Evolutionary conservation across 1,140 invertebrate genomes (phyloP).

Genomic region (Nasonia vitripennis): DNA sequence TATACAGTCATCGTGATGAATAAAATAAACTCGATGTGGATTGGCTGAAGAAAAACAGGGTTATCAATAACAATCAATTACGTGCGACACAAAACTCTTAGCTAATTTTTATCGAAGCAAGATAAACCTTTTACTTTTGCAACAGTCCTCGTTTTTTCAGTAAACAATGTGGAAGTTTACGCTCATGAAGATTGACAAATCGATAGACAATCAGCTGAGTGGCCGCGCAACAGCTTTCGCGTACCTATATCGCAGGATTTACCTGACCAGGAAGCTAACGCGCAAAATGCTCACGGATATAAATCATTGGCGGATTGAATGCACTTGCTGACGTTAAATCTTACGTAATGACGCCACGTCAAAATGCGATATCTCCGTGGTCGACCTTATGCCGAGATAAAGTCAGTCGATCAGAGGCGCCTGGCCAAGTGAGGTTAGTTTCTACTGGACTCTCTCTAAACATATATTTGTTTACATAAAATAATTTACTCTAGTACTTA

Average conservation of each 20-base stretch:
- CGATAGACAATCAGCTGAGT: not conserved
- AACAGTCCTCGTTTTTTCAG: not conserved
- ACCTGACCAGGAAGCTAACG: not conserved
- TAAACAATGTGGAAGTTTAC: not conserved
- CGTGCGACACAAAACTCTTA: too few relatives aligned
- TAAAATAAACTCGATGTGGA: too few relatives aligned
- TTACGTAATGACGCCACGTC: conserved; percentile 49
- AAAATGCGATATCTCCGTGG: conserved; percentile 40
- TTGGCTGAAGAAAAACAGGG: too few relatives aligned
- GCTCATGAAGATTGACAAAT: not conserved
- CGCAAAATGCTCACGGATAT: not conserved
- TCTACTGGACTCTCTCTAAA: not conserved
- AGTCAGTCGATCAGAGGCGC: not conserved
- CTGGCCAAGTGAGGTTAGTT: conserved; percentile 41
- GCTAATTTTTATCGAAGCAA: not conserved
- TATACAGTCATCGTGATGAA: too few relatives aligned
- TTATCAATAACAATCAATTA: too few relatives aligned
- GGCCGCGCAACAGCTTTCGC: not conserved
- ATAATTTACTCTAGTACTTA: not conserved
- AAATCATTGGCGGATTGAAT: conserved; percentile 28
- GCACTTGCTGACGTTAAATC: conserved; percentile 38
- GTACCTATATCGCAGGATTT: not conserved
- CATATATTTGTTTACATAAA: conserved; percentile 12
- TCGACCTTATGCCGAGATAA: conserved; percentile 8
- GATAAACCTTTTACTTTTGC: not conserved